Conservation (phyloP, 2,797 vertebrate genomes). For the Coregonus sp. region DNA sequence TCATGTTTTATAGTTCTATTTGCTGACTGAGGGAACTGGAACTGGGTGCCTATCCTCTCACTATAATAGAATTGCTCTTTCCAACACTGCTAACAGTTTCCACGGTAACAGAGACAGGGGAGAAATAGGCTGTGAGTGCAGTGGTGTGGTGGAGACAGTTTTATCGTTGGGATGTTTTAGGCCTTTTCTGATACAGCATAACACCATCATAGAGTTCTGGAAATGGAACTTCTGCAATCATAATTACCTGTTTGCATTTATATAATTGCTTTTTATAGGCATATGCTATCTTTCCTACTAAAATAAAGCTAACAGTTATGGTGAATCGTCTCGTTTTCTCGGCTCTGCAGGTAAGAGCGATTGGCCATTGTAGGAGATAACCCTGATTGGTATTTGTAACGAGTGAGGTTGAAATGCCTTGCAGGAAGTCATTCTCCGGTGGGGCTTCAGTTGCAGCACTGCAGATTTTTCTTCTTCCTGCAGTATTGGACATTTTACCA, state of each 20-base stretch:
- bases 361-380: slow-evolving; percentile 50
- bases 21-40: slow-evolving; percentile 49
- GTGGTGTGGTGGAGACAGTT: slow-evolving; percentile 67
- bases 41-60: slow-evolving; percentile 43
- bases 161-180: slow-evolving; percentile 70
- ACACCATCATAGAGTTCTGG: neutral
- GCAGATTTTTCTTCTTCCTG: slow-evolving; percentile 55
- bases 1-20: slow-evolving; percentile 74
- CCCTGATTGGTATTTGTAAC: slow-evolving; percentile 54
- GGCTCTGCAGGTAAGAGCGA: slow-evolving; percentile 50
- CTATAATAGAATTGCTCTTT: slow-evolving; percentile 75
- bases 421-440: slow-evolving; percentile 53
- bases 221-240: slow-evolving; percentile 18
- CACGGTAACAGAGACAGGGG: slow-evolving; percentile 76
- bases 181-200: slow-evolving; percentile 41
- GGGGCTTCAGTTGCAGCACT: slow-evolving; percentile 34
- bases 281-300: neutral
- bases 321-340: neutral
- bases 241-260: neutral
- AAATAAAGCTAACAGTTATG: slow-evolving; percentile 19
- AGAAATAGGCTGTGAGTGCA: slow-evolving; percentile 60
- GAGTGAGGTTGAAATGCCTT: slow-evolving; percentile 50
- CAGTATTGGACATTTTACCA: slow-evolving; percentile 58
- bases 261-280: neutral
- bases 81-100: slow-evolving; percentile 79